Conservation (phyloP, 2,113 vertebrate species). For the Burhinus oedicnemus region DNA sequence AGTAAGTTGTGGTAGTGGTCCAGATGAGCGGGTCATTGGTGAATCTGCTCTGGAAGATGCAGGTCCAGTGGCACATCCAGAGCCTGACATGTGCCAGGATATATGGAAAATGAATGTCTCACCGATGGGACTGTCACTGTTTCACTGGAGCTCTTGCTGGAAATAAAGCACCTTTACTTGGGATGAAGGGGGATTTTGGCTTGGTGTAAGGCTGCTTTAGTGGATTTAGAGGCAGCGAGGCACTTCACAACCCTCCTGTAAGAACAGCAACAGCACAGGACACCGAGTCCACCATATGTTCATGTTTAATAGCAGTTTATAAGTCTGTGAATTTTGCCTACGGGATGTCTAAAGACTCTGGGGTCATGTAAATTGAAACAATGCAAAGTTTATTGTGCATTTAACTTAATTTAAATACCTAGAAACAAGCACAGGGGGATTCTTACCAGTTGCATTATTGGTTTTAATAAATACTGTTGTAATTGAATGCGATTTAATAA, state of each 20-base stretch:
- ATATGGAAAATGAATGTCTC: background rate
- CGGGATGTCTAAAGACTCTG: conserved; percentile 55
- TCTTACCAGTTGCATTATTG: conserved; percentile 64
- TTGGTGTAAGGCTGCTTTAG: conserved; percentile 12
- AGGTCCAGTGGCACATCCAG: background rate
- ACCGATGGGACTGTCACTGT: background rate
- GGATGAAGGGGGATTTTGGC: background rate
- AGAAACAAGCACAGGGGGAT: conserved; percentile 62
- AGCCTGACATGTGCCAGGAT: accelerated
- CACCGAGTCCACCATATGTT: conserved; percentile 49
- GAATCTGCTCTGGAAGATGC: background rate
- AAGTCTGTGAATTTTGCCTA: conserved; percentile 69
- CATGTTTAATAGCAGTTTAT: conserved; percentile 65
- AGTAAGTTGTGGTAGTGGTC: background rate
- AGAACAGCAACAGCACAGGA: conserved; percentile 7
- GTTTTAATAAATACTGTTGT: conserved; percentile 68
- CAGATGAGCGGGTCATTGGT: accelerated
- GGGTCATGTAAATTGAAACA: conserved; percentile 71
- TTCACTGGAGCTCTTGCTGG: background rate
- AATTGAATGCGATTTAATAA: conserved; percentile 65
- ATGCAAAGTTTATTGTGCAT: conserved; percentile 67
- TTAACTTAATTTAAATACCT: conserved; percentile 72
- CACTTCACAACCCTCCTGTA: background rate
- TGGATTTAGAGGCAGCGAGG: background rate
- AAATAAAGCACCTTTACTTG: conserved; percentile 1